These are phyloP conservation scores for Nipponacmea schrenckii DNA, from an alignment of 2,888 invertebrate genomes.

Conservation along the genomic window DNA sequence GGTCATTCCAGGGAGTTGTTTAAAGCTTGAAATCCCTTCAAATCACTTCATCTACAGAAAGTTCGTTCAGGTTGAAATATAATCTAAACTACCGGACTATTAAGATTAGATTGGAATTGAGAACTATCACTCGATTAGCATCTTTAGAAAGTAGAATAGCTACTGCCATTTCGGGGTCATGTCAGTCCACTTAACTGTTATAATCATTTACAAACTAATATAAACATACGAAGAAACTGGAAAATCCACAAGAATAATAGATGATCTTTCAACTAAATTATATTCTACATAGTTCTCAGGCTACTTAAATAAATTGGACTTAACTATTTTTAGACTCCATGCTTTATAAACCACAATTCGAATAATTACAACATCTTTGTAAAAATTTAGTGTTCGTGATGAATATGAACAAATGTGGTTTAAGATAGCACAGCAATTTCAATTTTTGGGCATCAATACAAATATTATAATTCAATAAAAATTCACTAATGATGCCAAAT, in stretches of 20 bases:
- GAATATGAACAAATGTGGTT: no score
- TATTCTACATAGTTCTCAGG: not conserved
- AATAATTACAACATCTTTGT: no score
- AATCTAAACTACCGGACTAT: not conserved
- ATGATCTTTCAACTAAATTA: slow-evolving; percentile 2
- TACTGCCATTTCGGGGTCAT: not conserved
- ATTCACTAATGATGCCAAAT: no score
- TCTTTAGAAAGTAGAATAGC: not conserved
- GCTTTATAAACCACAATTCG: no score
- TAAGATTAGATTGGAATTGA: not conserved
- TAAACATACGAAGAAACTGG: not conserved
- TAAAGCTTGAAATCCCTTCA: not conserved
- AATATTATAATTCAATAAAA: no score
- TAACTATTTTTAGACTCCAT: no score
- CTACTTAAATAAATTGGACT: not conserved
- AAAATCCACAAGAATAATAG: slow-evolving; percentile 1
- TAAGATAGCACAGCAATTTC: no score
- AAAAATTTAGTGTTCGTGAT: no score
- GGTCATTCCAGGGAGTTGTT: no score
- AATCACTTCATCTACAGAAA: not conserved
- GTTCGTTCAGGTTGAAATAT: not conserved
- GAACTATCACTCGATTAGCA: no score
- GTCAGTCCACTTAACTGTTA: not conserved
- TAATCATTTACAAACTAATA: slow-evolving; percentile 2
- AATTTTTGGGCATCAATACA: no score